Conservation (phyloP, 2,888 invertebrate species). For the Epirrhoe alternata region DNA sequence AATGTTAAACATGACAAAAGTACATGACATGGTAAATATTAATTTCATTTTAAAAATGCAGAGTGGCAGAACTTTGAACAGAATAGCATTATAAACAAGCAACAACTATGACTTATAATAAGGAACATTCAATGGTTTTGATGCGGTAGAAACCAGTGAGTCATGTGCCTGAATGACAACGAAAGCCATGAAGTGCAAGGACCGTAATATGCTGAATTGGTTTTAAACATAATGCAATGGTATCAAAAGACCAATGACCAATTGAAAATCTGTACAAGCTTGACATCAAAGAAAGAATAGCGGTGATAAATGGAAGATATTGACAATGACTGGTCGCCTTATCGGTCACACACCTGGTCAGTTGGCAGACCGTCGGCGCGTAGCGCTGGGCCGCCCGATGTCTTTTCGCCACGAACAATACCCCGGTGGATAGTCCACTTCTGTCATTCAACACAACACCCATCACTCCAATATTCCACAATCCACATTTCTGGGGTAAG, state of each 20-base stretch:
- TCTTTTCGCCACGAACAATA: constrained; percentile 89
- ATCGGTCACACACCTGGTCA: constrained; percentile 84
- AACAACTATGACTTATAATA: constrained; percentile 9
- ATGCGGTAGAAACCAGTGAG: constrained; percentile 9
- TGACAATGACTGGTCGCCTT: constrained; percentile 47
- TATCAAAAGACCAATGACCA: constrained; percentile 12
- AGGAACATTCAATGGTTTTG: constrained; percentile 3
- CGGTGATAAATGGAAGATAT: constrained; percentile 55
- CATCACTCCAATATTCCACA: constrained; percentile 51
- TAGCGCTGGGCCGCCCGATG: constrained; percentile 78
- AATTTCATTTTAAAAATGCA: constrained; percentile 73
- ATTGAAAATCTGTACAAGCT: constrained; percentile 12
- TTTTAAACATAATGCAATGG: neutral
- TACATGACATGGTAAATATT: constrained; percentile 34
- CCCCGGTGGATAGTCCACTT: constrained; percentile 93
- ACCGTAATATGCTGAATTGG: constrained; percentile 6
- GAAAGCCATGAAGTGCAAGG: constrained; percentile 16
- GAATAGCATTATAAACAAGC: constrained; percentile 30
- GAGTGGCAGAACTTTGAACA: constrained; percentile 68
- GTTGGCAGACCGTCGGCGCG: constrained; percentile 75
- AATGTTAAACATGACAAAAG: constrained; percentile 47
- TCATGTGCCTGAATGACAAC: constrained; percentile 6
- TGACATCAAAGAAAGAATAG: constrained; percentile 23
- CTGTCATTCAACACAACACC: constrained; percentile 82
- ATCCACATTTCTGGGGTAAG: neutral